Conservation (phyloP, 2,113 vertebrate genomes). For the Budorcas taxicolor region DNA sequence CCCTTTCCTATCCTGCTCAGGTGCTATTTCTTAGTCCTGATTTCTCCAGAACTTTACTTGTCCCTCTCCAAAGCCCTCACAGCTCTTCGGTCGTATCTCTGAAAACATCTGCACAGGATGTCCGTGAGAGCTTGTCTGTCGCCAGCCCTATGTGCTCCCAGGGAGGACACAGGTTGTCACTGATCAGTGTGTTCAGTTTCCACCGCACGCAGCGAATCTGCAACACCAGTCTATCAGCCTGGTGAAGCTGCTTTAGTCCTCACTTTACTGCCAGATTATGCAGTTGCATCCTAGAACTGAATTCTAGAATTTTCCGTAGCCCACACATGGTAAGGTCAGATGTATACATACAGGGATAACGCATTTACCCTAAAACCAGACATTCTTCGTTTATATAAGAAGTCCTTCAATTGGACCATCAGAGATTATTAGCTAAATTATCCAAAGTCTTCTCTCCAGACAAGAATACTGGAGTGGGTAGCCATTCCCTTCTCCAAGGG, state of each 20-base stretch:
- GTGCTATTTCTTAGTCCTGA: not conserved
- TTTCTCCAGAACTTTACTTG: not conserved
- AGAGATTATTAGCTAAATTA: not conserved
- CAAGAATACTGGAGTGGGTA: accelerated
- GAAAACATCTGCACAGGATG: not conserved
- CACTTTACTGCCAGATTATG: not conserved
- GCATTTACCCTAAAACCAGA: not conserved
- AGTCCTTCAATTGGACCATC: not conserved
- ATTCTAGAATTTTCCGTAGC: not conserved
- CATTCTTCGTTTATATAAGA: not conserved
- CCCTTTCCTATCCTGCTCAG: not conserved
- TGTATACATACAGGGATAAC: not conserved
- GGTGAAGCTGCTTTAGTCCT: too few species aligned
- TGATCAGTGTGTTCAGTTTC: not conserved
- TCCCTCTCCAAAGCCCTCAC: not conserved
- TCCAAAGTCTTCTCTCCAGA: not conserved
- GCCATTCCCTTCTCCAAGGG: not conserved
- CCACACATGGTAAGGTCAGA: not conserved
- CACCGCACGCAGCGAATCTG: not conserved
- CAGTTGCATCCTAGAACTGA: not conserved
- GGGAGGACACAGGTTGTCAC: not conserved
- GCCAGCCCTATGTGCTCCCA: not conserved
- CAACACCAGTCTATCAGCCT: too few species aligned
- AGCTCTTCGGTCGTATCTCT: not conserved
- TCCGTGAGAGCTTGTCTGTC: not conserved